Evolutionary conservation across 2,888 invertebrate genomes (phyloP), one percentile per base, ranked within the genome.

Genomic region (Xylocampa areola): DNA sequence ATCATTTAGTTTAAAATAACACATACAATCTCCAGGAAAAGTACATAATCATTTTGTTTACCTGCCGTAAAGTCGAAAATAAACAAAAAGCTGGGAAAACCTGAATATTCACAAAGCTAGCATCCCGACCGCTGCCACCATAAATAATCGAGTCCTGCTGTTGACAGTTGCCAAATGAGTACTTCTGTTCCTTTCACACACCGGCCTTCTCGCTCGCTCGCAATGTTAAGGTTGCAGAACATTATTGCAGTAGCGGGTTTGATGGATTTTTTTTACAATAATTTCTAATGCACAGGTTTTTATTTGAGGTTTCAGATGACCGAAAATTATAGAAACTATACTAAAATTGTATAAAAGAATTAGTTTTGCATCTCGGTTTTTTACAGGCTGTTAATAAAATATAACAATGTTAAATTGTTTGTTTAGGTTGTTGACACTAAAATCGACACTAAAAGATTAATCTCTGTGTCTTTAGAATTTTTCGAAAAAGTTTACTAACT

Each of bases 131-230:
- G 55, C 67, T 61, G 68, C 65, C 67, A 68, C 82, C 76, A 88
- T 90, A 89, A 91, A 90, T 90, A 90, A 91, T 90, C 82, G 79
- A 88, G 58, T 76, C 59, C 82, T 90, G 91, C 73, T 73, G 39
- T 75, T 88, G 90, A 91, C 91, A 90, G 85, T 82, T 82, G 77
- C 88, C 85, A 89, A 91, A 92, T 91, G 86, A 91, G 79, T 83
- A 77, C 48, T 16, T 27, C 77, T 52, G 19, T 85, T 85, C 68
- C 85, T 11, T 57, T 85, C 80, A n/a, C 51, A 29, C 66, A 16
- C 23, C 8, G 17, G 14, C 43, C 49, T 39, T 72, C 80, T 75
- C 84, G 11, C 64, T 78, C 79, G 25, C 72, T 47, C 73, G 36
- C 45, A 54, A 40, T 30, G 29, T 4, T 64, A 37, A 59, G 59